Percentiles rank a stretch among this genome's conserved stretches.
Conservation (phyloP, 92 coral and sea anemone species). For the Epizoanthus illoricatus region DNA sequence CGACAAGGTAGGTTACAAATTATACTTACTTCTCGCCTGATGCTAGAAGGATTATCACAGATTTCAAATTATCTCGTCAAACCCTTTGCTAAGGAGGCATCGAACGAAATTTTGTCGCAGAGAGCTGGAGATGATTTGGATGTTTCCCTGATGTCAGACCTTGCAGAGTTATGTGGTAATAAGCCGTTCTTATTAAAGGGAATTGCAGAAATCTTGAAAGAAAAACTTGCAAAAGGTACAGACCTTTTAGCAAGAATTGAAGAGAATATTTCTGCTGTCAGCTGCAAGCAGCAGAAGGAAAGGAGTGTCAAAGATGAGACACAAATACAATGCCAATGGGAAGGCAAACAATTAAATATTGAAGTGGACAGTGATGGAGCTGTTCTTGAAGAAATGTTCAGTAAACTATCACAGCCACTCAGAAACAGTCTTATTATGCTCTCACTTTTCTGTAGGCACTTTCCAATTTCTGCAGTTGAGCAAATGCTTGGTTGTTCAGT, state of each 20-base stretch:
- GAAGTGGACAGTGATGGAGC: not conserved
- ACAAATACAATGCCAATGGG: not conserved
- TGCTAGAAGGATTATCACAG: not conserved
- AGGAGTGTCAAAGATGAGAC: not conserved
- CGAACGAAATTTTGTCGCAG: constrained; percentile 29
- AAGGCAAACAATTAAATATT: constrained; percentile 11
- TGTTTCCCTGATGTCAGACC: not conserved
- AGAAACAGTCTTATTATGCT: not conserved
- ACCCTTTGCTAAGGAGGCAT: constrained; percentile 31
- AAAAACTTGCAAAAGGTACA: constrained; percentile 33
- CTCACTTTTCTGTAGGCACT: not conserved
- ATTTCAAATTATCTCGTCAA: constrained; percentile 43
- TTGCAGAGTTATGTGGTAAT: constrained; percentile 43
- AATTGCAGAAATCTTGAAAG: constrained; percentile 44
- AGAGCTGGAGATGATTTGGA: not conserved
- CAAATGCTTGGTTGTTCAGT: not conserved
- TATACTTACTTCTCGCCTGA: constrained; percentile 48
- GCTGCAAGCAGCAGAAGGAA: not conserved
- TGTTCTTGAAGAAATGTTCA: constrained; percentile 9
- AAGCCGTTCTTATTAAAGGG: constrained; percentile 52
- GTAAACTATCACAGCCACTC: not conserved
- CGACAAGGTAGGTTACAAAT: constrained; percentile 38
- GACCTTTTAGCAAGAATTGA: constrained; percentile 37
- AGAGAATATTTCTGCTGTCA: not conserved
- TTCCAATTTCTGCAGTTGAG: not conserved